Conservation (phyloP, 2,888 invertebrate genomes). For the Cerastis rubricosa region DNA sequence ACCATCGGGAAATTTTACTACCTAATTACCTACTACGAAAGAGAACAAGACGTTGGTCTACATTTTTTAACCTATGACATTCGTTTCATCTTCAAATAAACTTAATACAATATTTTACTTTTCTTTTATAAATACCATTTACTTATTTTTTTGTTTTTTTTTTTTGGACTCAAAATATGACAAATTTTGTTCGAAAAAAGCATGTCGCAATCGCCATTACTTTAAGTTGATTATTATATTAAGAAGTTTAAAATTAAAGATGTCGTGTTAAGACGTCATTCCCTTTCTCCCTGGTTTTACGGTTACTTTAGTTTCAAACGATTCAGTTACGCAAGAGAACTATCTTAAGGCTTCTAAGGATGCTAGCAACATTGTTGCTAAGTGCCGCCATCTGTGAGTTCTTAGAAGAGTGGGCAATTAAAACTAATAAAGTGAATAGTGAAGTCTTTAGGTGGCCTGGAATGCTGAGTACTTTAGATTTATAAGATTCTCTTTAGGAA, state of each 20-base stretch:
- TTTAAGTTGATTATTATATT: neutral
- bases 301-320: neutral
- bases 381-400: conserved; percentile 1
- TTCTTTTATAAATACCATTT: neutral
- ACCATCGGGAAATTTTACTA: neutral
- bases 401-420: conserved; percentile 28
- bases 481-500: neutral
- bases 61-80: neutral
- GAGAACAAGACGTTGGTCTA: neutral
- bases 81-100: neutral
- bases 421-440: conserved; percentile 12
- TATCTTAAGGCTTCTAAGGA: conserved; percentile 1
- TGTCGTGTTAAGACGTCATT: neutral
- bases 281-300: neutral
- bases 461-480: neutral
- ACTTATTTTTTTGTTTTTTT: too few relatives aligned
- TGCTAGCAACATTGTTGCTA: conserved; percentile 48
- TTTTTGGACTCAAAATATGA: neutral
- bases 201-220: neutral
- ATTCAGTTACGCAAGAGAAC: conserved; percentile 4
- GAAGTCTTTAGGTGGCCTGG: neutral
- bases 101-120: neutral
- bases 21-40: neutral
- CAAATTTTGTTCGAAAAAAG: neutral
- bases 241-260: neutral